Percentiles rank a stretch among this genome's conserved stretches.
Evolutionary conservation across 2,888 invertebrate genomes (phyloP).

Genomic region (Philereme vetulata): DNA sequence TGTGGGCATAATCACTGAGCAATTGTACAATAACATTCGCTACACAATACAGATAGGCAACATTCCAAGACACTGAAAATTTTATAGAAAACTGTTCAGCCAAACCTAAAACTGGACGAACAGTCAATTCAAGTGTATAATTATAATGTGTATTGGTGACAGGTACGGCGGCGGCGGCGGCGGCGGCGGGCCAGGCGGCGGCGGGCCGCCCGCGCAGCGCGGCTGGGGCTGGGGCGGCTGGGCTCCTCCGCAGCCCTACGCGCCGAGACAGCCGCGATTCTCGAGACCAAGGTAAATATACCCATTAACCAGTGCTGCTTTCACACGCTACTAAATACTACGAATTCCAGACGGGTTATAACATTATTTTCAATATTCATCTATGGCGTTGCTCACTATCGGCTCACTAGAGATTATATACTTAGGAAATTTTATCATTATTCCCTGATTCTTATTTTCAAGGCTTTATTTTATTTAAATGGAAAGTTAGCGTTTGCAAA

Average conservation of each 20-base stretch:
- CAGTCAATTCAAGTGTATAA: too few species aligned
- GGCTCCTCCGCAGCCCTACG: slow-evolving; percentile 76
- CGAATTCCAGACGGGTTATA: too few species aligned
- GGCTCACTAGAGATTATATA: too few species aligned
- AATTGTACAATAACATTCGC: too few species aligned
- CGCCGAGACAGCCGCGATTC: slow-evolving; percentile 74
- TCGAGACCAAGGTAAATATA: slow-evolving; percentile 68
- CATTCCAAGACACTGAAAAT: too few species aligned
- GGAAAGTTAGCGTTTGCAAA: neutral
- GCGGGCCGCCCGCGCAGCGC: slow-evolving; percentile 51
- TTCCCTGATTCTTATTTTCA: neutral
- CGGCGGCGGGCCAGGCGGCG: slow-evolving; percentile 48
- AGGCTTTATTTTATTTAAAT: neutral
- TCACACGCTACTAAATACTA: slow-evolving; percentile 7
- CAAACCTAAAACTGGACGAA: too few species aligned
- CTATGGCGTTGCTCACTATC: too few species aligned
- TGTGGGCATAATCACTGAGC: too few species aligned
- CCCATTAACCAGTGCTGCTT: neutral
- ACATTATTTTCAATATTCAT: too few species aligned
- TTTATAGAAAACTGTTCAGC: too few species aligned
- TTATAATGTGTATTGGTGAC: slow-evolving; percentile 9
- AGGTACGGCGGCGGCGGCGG: slow-evolving; percentile 62
- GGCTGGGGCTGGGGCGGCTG: slow-evolving; percentile 77
- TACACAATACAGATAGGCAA: too few species aligned
- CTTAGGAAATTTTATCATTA: too few species aligned